These are phyloP conservation scores for Cyphomyrus plagiostoma DNA, from an alignment of 2,113 vertebrate genomes.

Conservation along the genomic window DNA sequence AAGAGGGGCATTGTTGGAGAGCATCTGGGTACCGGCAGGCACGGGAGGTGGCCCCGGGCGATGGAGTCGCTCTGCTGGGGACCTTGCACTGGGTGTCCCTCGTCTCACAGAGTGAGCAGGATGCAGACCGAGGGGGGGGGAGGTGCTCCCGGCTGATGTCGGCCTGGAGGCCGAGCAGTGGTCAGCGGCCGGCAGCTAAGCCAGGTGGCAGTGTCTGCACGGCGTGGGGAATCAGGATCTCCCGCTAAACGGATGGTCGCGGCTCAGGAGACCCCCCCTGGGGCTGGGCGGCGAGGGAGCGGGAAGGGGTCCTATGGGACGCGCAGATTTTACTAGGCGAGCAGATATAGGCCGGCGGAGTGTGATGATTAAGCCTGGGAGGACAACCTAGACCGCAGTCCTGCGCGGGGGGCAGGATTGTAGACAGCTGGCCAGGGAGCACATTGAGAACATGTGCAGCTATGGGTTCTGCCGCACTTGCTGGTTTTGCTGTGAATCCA, in stretches of 20 bases:
- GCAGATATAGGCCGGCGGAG: not conserved
- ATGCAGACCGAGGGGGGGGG: not conserved
- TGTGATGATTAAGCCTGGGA: not conserved
- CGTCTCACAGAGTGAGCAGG: not conserved
- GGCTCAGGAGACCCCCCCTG: not conserved
- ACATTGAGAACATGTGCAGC: not conserved
- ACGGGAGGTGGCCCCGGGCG: not conserved
- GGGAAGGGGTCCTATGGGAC: not conserved
- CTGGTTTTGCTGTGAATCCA: not conserved
- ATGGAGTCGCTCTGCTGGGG: not conserved
- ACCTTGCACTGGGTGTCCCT: slow-evolving; percentile 6
- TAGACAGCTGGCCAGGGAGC: not conserved
- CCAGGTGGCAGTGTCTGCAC: not conserved
- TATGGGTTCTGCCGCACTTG: not conserved
- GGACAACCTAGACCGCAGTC: not conserved
- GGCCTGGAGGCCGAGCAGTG: not conserved
- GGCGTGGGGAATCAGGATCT: not conserved
- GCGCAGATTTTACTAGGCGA: not conserved
- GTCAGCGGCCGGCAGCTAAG: not conserved
- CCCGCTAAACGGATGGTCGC: not conserved
- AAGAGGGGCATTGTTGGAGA: slow-evolving; percentile 19
- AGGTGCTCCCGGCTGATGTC: not conserved
- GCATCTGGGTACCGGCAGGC: not conserved
- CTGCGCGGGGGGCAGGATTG: not conserved
- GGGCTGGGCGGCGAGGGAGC: not conserved